Percentiles rank a stretch among this genome's conserved stretches.
Evolutionary conservation across 2,888 invertebrate genomes (phyloP).

Genomic region (Polydesmus complanatus): DNA sequence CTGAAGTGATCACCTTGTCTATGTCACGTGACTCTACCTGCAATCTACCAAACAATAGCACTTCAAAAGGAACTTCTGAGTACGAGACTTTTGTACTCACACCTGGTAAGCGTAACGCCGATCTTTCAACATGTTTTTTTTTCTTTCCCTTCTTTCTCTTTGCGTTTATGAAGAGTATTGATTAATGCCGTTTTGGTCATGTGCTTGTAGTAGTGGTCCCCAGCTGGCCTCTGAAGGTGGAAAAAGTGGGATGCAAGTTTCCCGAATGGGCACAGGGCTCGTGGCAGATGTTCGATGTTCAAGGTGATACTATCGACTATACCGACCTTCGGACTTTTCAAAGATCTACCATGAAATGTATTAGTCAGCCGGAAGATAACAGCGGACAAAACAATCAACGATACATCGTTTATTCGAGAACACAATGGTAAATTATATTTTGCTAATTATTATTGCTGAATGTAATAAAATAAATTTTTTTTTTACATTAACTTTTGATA

Average conservation of each 20-base stretch:
- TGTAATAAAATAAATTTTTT: neutral
- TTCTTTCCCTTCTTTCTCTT: too few relatives aligned
- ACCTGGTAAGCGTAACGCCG: slow-evolving; percentile 28
- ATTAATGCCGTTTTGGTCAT: neutral
- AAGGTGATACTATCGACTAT: slow-evolving; percentile 36
- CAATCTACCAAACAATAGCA: slow-evolving; percentile 39
- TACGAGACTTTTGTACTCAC: slow-evolving; percentile 43
- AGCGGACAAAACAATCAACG: slow-evolving; percentile 34
- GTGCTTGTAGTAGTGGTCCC: slow-evolving; percentile 12
- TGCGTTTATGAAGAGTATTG: neutral
- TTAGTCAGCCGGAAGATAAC: slow-evolving; percentile 25
- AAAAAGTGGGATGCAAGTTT: slow-evolving; percentile 34
- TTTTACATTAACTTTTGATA: slow-evolving; percentile 25
- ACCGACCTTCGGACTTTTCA: slow-evolving; percentile 40
- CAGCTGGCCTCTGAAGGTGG: slow-evolving; percentile 16
- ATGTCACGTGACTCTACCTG: slow-evolving; percentile 52
- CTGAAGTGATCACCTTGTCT: slow-evolving; percentile 43
- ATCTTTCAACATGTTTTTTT: too few relatives aligned
- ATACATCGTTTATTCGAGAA: slow-evolving; percentile 39
- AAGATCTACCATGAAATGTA: slow-evolving; percentile 40
- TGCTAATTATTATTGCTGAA: slow-evolving; percentile 6
- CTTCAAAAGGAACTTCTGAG: slow-evolving; percentile 34
- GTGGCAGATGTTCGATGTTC: slow-evolving; percentile 44
- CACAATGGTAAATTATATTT: slow-evolving; percentile 38
- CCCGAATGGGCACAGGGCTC: slow-evolving; percentile 48